Evolutionary conservation across 2,888 invertebrate species (phyloP).

Genomic region (Synanthedon tipuliformis): DNA sequence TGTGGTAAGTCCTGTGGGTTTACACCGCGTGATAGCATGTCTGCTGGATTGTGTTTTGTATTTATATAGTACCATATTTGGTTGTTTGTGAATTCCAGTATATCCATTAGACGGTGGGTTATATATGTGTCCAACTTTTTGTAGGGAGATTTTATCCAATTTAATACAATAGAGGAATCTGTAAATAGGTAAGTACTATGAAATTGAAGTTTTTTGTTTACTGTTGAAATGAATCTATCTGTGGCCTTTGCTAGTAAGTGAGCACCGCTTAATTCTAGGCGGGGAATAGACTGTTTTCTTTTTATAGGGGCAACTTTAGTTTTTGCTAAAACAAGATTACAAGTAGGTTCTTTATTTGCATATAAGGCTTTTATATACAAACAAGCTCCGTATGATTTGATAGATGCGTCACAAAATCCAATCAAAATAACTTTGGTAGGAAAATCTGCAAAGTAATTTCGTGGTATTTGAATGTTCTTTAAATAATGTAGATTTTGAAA

Average conservation of each 20-base stretch:
- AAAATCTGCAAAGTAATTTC: background rate
- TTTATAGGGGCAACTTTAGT: conserved; percentile 1
- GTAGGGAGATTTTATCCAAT: conserved; percentile 7
- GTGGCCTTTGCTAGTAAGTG: background rate
- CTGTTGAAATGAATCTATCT: background rate
- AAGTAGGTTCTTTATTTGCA: background rate
- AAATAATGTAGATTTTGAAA: background rate
- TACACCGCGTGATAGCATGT: conserved; percentile 3
- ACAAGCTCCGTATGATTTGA: background rate
- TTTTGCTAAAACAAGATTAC: background rate
- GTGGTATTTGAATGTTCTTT: background rate
- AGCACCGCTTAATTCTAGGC: background rate
- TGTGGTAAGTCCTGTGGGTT: background rate
- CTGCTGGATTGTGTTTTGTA: conserved; percentile 4
- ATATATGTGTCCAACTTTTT: conserved; percentile 1
- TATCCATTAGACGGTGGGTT: conserved; percentile 1
- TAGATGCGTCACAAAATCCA: background rate
- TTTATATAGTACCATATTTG: too few species aligned
- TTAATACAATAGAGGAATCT: conserved; percentile 5
- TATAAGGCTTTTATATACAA: background rate
- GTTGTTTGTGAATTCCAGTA: background rate
- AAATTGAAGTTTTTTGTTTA: background rate
- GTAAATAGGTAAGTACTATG: conserved; percentile 3
- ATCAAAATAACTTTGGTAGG: background rate
- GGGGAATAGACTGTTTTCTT: background rate